phyloP scores from a whole-genome alignment of 2,888 invertebrate species.

The Noctua fimbriata region DNA sequence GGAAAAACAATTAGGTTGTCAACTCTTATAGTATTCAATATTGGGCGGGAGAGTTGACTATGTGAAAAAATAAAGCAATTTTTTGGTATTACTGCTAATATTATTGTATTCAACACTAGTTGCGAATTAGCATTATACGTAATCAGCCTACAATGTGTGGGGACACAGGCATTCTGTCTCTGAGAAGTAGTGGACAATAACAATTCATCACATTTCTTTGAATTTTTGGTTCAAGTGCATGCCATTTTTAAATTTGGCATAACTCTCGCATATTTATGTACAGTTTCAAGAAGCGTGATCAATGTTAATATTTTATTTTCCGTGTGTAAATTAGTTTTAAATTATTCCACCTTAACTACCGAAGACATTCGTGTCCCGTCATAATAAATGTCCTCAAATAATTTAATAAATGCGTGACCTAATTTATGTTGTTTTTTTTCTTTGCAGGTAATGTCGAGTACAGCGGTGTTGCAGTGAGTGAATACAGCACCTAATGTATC shows the following conservation, averaged over 20 bases:
- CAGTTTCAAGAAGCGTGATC: constrained; percentile 20
- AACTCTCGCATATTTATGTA: not conserved
- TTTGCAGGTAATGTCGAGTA: constrained; percentile 50
- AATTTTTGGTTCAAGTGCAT: not conserved
- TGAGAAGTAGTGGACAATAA: not conserved
- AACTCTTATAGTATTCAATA: not conserved
- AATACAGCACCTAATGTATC: constrained; percentile 1
- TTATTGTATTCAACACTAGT: not conserved
- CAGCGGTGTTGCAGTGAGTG: constrained; percentile 24
- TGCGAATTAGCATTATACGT: not conserved
- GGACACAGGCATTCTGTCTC: not conserved
- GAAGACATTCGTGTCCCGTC: constrained; percentile 26
- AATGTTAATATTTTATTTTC: constrained; percentile 31
- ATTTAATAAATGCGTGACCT: constrained; percentile 47
- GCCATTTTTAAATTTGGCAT: not conserved
- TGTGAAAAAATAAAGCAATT: not conserved
- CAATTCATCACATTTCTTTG: not conserved
- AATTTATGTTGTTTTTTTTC: constrained; percentile 39
- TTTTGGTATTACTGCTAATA: not conserved
- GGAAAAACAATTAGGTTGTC: not conserved
- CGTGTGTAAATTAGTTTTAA: constrained; percentile 21
- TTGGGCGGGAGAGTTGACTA: not conserved
- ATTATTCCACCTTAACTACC: constrained; percentile 28
- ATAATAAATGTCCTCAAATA: constrained; percentile 37
- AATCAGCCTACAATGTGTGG: not conserved